Percentiles rank a stretch among this genome's conserved stretches.
These are phyloP conservation scores for Drosophila greeni DNA, from an alignment of 2,888 invertebrate species.

Conservation along the genomic window DNA sequence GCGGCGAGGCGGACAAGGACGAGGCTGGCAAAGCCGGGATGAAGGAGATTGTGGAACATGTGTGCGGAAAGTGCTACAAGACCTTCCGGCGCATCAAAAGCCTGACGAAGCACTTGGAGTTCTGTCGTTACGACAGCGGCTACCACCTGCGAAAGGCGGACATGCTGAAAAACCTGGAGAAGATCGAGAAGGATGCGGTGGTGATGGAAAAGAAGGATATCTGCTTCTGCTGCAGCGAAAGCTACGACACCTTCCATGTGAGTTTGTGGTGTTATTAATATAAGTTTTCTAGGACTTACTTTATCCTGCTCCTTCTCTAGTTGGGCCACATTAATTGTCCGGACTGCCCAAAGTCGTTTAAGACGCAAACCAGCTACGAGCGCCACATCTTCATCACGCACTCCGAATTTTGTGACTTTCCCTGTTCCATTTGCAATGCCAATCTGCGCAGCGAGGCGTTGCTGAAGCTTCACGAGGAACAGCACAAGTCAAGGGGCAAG, in stretches of 20 bases:
- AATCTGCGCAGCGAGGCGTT: slow-evolving; percentile 83
- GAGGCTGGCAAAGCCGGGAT: slow-evolving; percentile 49
- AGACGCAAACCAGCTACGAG: slow-evolving; percentile 83
- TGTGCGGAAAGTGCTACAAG: slow-evolving; percentile 78
- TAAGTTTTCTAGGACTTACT: not conserved
- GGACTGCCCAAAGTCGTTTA: slow-evolving; percentile 86
- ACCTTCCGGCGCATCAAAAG: slow-evolving; percentile 76
- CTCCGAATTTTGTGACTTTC: slow-evolving; percentile 82
- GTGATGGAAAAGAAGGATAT: slow-evolving; percentile 76
- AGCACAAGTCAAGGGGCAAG: slow-evolving; percentile 82
- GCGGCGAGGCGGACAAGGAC: slow-evolving; percentile 44
- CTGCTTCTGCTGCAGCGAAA: slow-evolving; percentile 78
- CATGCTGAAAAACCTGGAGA: slow-evolving; percentile 75
- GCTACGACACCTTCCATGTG: slow-evolving; percentile 78
- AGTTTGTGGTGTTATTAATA: slow-evolving; percentile 15
- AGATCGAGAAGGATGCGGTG: slow-evolving; percentile 76
- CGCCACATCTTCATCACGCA: slow-evolving; percentile 86
- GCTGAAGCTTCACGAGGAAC: slow-evolving; percentile 84
- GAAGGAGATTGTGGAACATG: slow-evolving; percentile 77
- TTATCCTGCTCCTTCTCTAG: slow-evolving; percentile 51
- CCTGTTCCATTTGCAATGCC: slow-evolving; percentile 84
- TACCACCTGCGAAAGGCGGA: slow-evolving; percentile 73
- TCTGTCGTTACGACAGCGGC: slow-evolving; percentile 75
- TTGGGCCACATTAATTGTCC: slow-evolving; percentile 79
- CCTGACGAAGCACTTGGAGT: slow-evolving; percentile 76